A percentile compares a stretch with the other conserved stretches of the same genome.
These are phyloP conservation scores for Leptopterna dolabrata DNA, from an alignment of 2,888 invertebrate species.

Conservation along the genomic window DNA sequence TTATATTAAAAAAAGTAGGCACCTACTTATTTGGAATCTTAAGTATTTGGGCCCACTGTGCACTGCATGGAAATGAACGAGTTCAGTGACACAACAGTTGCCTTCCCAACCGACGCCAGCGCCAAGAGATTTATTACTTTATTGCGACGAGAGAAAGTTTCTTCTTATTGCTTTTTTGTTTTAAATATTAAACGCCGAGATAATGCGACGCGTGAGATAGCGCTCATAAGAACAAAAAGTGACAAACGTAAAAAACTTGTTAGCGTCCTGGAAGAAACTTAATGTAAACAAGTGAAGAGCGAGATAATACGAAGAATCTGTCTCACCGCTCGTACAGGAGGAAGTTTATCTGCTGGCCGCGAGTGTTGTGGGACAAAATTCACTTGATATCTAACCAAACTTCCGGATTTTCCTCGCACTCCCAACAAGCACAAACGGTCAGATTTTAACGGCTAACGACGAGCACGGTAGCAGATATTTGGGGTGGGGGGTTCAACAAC, in stretches of 20 bases:
- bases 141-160: constrained; percentile 1
- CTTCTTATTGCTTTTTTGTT: background rate
- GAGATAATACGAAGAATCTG: background rate
- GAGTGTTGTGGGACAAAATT: background rate
- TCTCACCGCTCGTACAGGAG: background rate
- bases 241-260: background rate
- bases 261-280: background rate
- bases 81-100: background rate
- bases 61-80: background rate
- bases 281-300: background rate
- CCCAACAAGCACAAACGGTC: too few relatives aligned
- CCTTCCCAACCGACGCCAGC: background rate
- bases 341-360: background rate
- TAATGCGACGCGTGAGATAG: background rate
- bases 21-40: too few relatives aligned
- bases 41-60: too few relatives aligned
- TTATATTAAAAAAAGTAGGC: too few relatives aligned
- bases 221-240: background rate
- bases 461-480: too few relatives aligned
- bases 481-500: too few relatives aligned
- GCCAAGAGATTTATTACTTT: background rate
- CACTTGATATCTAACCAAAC: background rate
- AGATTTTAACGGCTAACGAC: too few relatives aligned
- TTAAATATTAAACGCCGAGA: background rate
- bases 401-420: background rate